A percentile compares a stretch with the other conserved stretches of the same genome.
Conservation (phyloP, 1,140 invertebrate genomes). For the Stegodyphus dumicola region DNA sequence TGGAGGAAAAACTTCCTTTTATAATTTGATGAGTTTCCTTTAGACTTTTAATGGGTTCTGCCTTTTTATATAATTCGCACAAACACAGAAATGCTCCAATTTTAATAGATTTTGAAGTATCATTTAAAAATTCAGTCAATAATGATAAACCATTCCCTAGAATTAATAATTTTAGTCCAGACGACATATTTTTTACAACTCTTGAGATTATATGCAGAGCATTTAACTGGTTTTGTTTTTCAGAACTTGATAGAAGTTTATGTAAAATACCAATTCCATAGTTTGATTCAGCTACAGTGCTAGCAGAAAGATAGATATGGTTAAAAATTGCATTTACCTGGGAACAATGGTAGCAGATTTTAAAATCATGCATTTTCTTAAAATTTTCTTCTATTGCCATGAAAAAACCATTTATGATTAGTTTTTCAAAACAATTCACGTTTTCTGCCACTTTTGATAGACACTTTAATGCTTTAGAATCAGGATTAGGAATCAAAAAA, state of each 20-base stretch:
- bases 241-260: constrained; percentile 14
- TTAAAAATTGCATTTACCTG: background rate
- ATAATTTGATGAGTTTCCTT: background rate
- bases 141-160: constrained; percentile 19
- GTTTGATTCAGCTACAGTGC: constrained; percentile 13
- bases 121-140: constrained; percentile 1
- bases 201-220: too few species aligned
- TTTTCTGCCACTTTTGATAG: too few species aligned
- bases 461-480: too few species aligned
- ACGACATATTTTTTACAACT: background rate
- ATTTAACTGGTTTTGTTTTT: background rate
- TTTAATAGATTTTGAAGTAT: background rate
- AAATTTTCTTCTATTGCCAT: constrained; percentile 1
- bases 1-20: background rate
- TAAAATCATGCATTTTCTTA: constrained; percentile 2
- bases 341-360: constrained; percentile 17
- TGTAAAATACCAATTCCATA: constrained; percentile 40
- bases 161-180: constrained; percentile 18
- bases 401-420: constrained; percentile 25
- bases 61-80: constrained; percentile 23
- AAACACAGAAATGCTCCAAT: constrained; percentile 10
- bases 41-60: background rate
- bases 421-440: background rate
- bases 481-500: too few species aligned
- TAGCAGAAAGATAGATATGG: background rate